Evolutionary conservation across 2,113 vertebrate species (phyloP).

Genomic region (Pelodiscus sinensis): DNA sequence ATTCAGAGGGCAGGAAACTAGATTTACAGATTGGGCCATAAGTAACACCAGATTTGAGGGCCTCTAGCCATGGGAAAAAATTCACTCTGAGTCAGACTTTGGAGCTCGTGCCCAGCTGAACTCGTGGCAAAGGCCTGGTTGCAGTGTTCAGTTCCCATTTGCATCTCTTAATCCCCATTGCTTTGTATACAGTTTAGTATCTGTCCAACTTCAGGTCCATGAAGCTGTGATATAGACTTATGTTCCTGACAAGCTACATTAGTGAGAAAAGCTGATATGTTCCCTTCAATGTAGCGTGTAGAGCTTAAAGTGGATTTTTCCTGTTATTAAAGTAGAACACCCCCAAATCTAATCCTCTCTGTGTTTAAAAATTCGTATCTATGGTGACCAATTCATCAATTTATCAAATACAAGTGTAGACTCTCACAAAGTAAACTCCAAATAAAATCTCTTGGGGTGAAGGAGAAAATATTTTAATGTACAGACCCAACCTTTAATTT

Average conservation of each 20-base stretch:
- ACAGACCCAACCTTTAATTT: conserved; percentile 64
- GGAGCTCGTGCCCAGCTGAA: not conserved
- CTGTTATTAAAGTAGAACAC: conserved; percentile 66
- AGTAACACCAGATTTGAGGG: not conserved
- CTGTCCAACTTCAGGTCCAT: not conserved
- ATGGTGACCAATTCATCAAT: conserved; percentile 58
- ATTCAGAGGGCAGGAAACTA: conserved; percentile 45
- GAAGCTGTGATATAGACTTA: not conserved
- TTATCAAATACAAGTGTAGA: conserved; percentile 70
- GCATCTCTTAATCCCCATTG: not conserved
- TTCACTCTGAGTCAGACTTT: not conserved
- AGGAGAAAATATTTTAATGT: conserved; percentile 61
- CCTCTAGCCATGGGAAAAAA: not conserved
- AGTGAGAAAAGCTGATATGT: conserved; percentile 55
- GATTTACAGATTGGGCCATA: conserved; percentile 10
- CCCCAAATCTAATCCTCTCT: conserved; percentile 69
- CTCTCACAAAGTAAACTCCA: conserved; percentile 29
- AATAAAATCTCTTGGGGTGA: conserved; percentile 28
- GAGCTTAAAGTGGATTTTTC: conserved; percentile 51
- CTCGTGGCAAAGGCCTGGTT: not conserved
- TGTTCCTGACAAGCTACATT: conserved; percentile 43
- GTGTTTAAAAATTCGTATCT: conserved; percentile 71
- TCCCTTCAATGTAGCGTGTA: conserved; percentile 56
- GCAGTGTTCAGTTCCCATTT: not conserved
- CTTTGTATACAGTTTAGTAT: conserved; percentile 32